These are phyloP conservation scores for Magallana angulata DNA, from an alignment of 1,140 invertebrate genomes.

Conservation along the genomic window DNA sequence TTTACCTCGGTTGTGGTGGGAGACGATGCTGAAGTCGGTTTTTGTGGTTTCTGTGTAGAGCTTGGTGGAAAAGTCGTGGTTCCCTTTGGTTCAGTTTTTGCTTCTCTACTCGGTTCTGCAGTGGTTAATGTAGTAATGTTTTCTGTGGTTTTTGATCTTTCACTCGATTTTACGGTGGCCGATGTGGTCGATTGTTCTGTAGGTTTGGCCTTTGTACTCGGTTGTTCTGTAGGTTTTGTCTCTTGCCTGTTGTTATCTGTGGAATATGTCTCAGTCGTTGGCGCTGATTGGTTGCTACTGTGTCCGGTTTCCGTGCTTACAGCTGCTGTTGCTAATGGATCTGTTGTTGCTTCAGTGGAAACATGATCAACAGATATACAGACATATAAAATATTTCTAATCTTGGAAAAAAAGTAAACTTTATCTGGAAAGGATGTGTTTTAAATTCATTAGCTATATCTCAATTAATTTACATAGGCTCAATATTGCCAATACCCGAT, in stretches of 20 bases:
- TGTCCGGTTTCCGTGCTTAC: neutral
- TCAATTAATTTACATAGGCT: too few relatives aligned
- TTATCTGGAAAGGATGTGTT: too few relatives aligned
- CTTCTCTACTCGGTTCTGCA: too few relatives aligned
- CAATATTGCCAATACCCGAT: too few relatives aligned
- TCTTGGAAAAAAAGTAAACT: too few relatives aligned
- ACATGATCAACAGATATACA: neutral
- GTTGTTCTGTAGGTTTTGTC: neutral
- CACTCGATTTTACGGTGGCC: neutral
- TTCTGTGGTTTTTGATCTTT: neutral
- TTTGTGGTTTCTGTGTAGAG: neutral
- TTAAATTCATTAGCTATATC: too few relatives aligned
- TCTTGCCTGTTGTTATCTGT: too few relatives aligned
- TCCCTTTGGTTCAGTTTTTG: neutral
- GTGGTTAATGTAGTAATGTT: neutral
- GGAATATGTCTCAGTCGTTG: too few relatives aligned
- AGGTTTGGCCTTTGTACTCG: conserved; percentile 10
- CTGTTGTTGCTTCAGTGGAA: neutral
- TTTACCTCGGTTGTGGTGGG: neutral
- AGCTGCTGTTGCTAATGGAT: neutral
- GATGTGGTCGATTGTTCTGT: conserved; percentile 8
- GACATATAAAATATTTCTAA: too few relatives aligned
- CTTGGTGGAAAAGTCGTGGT: neutral
- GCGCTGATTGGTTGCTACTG: too few relatives aligned
- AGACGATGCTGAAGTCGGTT: neutral